These are phyloP conservation scores for Syngnathus rostellatus DNA, from an alignment of 2,797 vertebrate species.

Conservation along the genomic window DNA sequence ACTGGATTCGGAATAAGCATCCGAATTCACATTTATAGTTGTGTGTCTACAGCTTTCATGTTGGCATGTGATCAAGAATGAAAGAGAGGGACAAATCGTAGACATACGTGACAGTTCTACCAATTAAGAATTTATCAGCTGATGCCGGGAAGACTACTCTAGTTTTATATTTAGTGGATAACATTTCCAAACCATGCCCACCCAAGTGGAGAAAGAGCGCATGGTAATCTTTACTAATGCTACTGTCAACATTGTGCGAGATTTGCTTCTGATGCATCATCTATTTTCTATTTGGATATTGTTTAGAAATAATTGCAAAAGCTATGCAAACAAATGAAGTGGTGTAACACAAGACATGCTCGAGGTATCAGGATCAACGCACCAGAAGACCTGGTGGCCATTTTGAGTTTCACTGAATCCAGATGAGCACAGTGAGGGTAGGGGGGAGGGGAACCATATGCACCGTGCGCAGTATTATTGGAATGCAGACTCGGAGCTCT, in stretches of 20 bases:
- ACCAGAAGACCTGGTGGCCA: conserved; percentile 60
- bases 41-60: background rate
- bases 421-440: conserved; percentile 42
- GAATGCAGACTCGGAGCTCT: conserved; percentile 44
- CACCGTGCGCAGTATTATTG: conserved; percentile 43
- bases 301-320: background rate
- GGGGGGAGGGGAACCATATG: conserved; percentile 49
- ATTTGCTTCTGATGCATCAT: background rate
- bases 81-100: conserved; percentile 11
- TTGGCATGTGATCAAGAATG: background rate
- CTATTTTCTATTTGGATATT: too few relatives aligned
- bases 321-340: background rate
- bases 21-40: background rate
- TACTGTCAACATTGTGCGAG: background rate
- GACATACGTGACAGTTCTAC: conserved; percentile 12
- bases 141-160: background rate
- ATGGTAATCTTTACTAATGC: background rate
- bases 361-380: conserved; percentile 23
- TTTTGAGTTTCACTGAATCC: conserved; percentile 67
- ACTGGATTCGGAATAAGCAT: background rate
- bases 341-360: conserved; percentile 16
- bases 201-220: conserved; percentile 6
- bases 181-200: conserved; percentile 8
- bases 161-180: conserved; percentile 12
- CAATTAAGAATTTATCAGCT: conserved; percentile 5